phyloP scores from a whole-genome alignment of 2,113 vertebrate species.

The Scophthalmus maximus region DNA sequence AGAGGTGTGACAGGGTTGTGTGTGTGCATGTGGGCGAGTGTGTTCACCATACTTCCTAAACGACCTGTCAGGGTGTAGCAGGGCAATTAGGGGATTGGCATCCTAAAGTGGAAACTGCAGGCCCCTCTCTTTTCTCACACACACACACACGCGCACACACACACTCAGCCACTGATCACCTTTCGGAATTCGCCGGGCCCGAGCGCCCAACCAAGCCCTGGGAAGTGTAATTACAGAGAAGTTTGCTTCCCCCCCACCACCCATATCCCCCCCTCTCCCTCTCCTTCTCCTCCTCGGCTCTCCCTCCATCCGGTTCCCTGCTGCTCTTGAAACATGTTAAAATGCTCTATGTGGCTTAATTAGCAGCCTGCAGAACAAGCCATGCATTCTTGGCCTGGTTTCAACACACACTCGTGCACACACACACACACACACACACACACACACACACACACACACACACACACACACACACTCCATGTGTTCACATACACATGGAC shows the following conservation, averaged over 20 bases:
- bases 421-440: conserved; percentile 29
- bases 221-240: conserved; percentile 81
- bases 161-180: conserved; percentile 38
- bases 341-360: conserved; percentile 83
- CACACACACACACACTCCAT: conserved; percentile 19
- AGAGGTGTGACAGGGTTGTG: conserved; percentile 51
- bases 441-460: conserved; percentile 13
- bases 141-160: conserved; percentile 25
- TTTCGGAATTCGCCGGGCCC: conserved; percentile 64
- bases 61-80: conserved; percentile 72
- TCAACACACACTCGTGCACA: conserved; percentile 48
- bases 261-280: conserved; percentile 32
- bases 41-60: conserved; percentile 59
- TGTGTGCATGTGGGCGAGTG: conserved; percentile 31
- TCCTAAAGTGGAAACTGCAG: conserved; percentile 64
- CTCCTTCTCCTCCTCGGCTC: conserved; percentile 47
- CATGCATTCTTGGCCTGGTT: conserved; percentile 78
- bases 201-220: conserved; percentile 66
- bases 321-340: conserved; percentile 82
- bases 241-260: conserved; percentile 55
- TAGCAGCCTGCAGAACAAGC: conserved; percentile 82
- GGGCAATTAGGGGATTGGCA: conserved; percentile 69
- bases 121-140: conserved; percentile 49
- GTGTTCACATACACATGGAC: conserved; percentile 34
- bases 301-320: conserved; percentile 83